A percentile compares a stretch with the other conserved stretches of the same genome.
Conservation (phyloP, 2,113 vertebrate species). For the Apodemus speciosus region DNA sequence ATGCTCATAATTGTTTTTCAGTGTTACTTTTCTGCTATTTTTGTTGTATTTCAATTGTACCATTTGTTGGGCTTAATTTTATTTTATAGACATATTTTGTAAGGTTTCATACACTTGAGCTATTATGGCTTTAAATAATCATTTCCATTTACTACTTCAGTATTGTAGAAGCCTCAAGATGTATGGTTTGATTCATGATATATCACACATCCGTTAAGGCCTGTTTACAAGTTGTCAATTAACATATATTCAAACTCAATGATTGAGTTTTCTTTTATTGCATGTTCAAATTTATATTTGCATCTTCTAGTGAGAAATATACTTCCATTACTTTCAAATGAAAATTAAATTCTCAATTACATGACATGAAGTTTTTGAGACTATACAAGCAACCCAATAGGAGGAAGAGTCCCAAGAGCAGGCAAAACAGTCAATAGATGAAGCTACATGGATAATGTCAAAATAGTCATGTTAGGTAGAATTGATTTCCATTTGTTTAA, state of each 20-base stretch:
- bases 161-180: no score
- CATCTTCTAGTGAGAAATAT: neutral
- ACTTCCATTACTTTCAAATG: neutral
- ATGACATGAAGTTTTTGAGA: neutral
- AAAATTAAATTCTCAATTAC: neutral
- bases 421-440: neutral
- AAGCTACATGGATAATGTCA: neutral
- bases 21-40: neutral
- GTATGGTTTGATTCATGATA: no score
- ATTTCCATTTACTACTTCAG: neutral
- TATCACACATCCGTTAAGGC: neutral
- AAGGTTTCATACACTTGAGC: neutral
- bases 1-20: neutral
- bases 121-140: neutral
- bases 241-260: neutral
- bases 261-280: neutral
- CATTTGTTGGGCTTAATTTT: neutral
- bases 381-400: neutral
- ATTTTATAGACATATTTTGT: neutral
- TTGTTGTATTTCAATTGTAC: neutral
- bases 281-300: neutral
- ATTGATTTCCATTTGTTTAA: neutral
- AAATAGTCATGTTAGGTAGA: neutral
- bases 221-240: neutral
- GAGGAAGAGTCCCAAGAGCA: neutral